A percentile compares a stretch with the other conserved stretches of the same genome.
phyloP scores from a whole-genome alignment of 2,888 invertebrate genomes.

The Brachypalpus laphriformis region DNA sequence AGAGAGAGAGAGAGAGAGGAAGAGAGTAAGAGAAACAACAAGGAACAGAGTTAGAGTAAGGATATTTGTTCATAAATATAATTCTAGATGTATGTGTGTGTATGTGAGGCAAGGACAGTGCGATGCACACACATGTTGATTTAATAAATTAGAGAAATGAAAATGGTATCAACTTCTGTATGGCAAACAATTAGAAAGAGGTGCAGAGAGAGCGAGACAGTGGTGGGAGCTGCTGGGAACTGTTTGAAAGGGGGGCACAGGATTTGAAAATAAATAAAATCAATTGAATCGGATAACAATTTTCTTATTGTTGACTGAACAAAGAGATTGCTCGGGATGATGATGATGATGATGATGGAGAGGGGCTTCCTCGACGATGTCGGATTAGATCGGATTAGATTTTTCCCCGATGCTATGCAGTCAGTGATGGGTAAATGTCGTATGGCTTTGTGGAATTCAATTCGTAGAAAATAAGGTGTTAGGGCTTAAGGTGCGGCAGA shows the following conservation, averaged over 20 bases:
- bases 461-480: slow-evolving; percentile 10
- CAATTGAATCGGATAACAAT: slow-evolving; percentile 68
- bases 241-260: neutral
- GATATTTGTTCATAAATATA: slow-evolving; percentile 23
- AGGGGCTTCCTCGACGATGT: neutral
- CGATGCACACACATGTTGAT: slow-evolving; percentile 58
- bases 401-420: slow-evolving; percentile 19
- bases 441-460: slow-evolving; percentile 29
- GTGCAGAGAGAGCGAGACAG: neutral
- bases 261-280: slow-evolving; percentile 66
- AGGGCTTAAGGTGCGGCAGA: slow-evolving; percentile 14
- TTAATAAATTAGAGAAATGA: slow-evolving; percentile 72
- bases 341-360: slow-evolving; percentile 7
- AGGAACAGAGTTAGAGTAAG: slow-evolving; percentile 12
- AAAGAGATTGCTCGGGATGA: slow-evolving; percentile 49
- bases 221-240: neutral
- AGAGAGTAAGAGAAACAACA: slow-evolving; percentile 22
- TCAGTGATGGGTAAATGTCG: slow-evolving; percentile 42
- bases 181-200: slow-evolving; percentile 60
- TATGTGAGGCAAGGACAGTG: slow-evolving; percentile 4
- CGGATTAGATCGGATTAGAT: slow-evolving; percentile 50
- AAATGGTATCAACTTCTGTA: slow-evolving; percentile 56
- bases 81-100: neutral
- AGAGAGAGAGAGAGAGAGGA: slow-evolving; percentile 25
- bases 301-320: slow-evolving; percentile 68